These are phyloP conservation scores for Oncorhynchus masou DNA, from an alignment of 2,113 vertebrate genomes.

Conservation along the genomic window DNA sequence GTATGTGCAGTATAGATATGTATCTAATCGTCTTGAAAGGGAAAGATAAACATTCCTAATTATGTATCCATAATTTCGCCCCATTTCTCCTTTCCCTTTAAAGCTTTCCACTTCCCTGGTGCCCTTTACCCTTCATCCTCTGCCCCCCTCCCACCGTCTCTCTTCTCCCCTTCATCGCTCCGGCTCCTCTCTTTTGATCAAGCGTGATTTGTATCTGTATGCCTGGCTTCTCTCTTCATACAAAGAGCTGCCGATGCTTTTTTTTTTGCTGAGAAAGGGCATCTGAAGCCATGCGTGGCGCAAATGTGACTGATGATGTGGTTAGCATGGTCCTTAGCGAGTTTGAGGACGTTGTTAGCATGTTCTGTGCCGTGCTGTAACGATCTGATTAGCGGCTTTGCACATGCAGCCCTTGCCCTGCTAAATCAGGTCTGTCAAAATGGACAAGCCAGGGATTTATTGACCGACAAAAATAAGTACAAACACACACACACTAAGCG, in stretches of 20 bases:
- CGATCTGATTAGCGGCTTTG: conserved; percentile 61
- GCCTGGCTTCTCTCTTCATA: conserved; percentile 19
- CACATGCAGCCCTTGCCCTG: conserved; percentile 20
- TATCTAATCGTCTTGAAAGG: too few species aligned
- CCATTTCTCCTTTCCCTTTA: conserved; percentile 15
- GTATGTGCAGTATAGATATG: too few species aligned
- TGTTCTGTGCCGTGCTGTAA: conserved; percentile 52
- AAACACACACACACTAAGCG: background rate
- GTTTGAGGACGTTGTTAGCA: conserved; percentile 50
- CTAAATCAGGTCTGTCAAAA: conserved; percentile 59
- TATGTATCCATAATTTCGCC: too few species aligned
- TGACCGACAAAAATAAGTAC: conserved; percentile 19
- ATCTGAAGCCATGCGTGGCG: conserved; percentile 22
- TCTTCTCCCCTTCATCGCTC: background rate
- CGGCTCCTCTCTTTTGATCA: background rate
- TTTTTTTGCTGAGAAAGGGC: conserved; percentile 31
- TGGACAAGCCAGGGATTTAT: conserved; percentile 29
- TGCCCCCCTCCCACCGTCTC: background rate
- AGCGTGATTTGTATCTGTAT: conserved; percentile 47
- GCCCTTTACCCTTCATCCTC: background rate
- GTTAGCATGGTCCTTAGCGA: conserved; percentile 43
- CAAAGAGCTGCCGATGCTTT: conserved; percentile 34
- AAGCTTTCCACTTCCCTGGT: background rate
- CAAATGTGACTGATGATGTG: conserved; percentile 64
- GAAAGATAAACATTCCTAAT: too few species aligned